phyloP scores from a whole-genome alignment of 23 tunicate species.

The Trididemnum nubilum region DNA sequence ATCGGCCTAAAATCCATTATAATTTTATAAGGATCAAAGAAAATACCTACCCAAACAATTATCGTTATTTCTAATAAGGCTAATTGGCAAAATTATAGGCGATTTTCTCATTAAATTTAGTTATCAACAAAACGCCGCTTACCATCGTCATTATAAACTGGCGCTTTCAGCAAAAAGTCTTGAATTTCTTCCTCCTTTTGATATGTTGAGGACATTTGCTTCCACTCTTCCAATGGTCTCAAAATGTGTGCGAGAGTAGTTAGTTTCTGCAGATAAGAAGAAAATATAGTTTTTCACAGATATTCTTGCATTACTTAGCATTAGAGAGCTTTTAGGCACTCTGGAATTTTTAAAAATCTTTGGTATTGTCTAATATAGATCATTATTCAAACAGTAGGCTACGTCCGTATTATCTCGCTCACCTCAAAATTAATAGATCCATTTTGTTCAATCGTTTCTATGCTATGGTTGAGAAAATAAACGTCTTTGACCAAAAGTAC shows the following conservation, averaged over 20 bases:
- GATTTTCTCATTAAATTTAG: too few species aligned
- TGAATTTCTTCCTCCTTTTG: conserved; percentile 62
- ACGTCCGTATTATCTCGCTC: too few species aligned
- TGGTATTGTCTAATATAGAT: background rate
- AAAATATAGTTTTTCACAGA: too few species aligned
- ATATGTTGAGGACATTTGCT: conserved; percentile 48
- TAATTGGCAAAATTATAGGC: too few species aligned
- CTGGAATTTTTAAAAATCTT: too few species aligned
- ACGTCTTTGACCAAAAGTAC: conserved; percentile 90
- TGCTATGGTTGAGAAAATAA: conserved; percentile 81
- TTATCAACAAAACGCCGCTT: too few species aligned
- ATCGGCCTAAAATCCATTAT: too few species aligned
- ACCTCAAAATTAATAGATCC: conserved; percentile 94
- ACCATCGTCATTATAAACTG: conserved; percentile 79
- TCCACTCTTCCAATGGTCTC: conserved; percentile 88
- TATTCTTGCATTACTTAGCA: too few species aligned
- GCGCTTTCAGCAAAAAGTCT: conserved; percentile 71
- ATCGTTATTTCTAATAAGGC: too few species aligned
- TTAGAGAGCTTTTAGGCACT: too few species aligned
- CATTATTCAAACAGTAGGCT: background rate
- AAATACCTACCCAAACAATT: too few species aligned
- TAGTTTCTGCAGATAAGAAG: conserved; percentile 82
- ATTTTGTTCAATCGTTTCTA: conserved; percentile 64
- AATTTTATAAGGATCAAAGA: too few species aligned
- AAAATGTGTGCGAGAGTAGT: conserved; percentile 61